These are phyloP conservation scores for Tenthredo distinguenda DNA, from an alignment of 2,888 invertebrate species.

Conservation along the genomic window DNA sequence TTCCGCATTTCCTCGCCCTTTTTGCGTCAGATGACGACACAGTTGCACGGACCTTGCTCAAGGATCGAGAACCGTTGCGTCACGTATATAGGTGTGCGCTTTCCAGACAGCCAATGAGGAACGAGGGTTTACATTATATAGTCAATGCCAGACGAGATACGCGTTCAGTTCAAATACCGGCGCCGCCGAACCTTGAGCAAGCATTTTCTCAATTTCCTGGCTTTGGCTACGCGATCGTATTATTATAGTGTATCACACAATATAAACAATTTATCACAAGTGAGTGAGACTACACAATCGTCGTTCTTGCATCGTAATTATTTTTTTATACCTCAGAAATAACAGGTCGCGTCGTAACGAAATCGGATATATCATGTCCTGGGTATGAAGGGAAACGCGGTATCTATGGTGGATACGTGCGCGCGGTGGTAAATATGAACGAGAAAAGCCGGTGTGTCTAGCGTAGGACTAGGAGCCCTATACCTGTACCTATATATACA, in stretches of 20 bases:
- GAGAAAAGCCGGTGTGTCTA: neutral
- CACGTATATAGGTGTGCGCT: conserved; percentile 28
- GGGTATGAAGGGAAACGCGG: too few species aligned
- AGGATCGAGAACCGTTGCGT: conserved; percentile 38
- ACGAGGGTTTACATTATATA: conserved; percentile 43
- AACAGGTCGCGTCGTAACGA: too few species aligned
- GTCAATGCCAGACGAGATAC: neutral
- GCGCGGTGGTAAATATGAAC: neutral
- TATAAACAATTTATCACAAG: neutral
- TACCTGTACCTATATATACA: too few species aligned
- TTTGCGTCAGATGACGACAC: conserved; percentile 39
- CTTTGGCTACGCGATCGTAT: neutral
- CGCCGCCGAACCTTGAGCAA: conserved; percentile 1
- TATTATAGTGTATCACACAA: neutral
- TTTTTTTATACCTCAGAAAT: too few species aligned
- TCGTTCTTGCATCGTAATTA: too few species aligned
- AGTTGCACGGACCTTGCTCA: conserved; percentile 36
- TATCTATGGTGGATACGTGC: too few species aligned
- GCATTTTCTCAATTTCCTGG: neutral
- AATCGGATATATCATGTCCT: too few species aligned
- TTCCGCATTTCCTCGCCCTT: neutral
- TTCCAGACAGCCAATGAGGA: neutral
- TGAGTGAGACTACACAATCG: too few species aligned
- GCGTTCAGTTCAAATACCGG: conserved; percentile 38
- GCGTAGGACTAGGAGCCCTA: too few species aligned